Percentiles rank a stretch among this genome's conserved stretches.
phyloP scores from a whole-genome alignment of 2,888 invertebrate species.

The Lissocephala sabroskyi region DNA sequence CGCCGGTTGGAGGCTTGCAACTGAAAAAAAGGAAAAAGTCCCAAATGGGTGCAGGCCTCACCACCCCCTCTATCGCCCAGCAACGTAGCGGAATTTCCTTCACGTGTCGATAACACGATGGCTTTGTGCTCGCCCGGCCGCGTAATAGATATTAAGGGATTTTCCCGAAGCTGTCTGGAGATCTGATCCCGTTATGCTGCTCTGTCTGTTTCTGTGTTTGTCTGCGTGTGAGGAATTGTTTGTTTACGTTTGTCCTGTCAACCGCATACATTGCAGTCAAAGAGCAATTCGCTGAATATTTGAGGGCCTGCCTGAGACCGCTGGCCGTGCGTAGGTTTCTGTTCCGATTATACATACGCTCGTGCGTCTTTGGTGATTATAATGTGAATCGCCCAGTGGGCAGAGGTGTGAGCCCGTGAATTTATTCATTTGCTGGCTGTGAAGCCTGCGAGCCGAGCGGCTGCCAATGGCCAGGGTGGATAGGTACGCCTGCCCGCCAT shows the following conservation, averaged over 20 bases:
- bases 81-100: background rate
- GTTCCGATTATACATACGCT: slow-evolving; percentile 50
- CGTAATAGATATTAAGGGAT: slow-evolving; percentile 57
- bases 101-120: slow-evolving; percentile 23
- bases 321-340: slow-evolving; percentile 59
- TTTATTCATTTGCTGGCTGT: slow-evolving; percentile 59
- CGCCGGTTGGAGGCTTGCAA: slow-evolving; percentile 2
- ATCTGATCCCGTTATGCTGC: slow-evolving; percentile 27
- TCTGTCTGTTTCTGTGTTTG: slow-evolving; percentile 6
- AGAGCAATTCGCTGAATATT: background rate
- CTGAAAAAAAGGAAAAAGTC: slow-evolving; percentile 3
- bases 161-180: slow-evolving; percentile 14
- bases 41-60: background rate
- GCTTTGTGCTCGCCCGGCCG: slow-evolving; percentile 13
- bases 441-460: no score
- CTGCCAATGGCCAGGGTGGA: slow-evolving; percentile 8
- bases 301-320: slow-evolving; percentile 19
- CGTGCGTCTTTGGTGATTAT: background rate
- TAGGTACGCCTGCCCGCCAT: slow-evolving; percentile 23
- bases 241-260: slow-evolving; percentile 25
- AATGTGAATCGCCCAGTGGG: background rate
- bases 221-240: slow-evolving; percentile 23
- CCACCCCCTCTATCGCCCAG: slow-evolving; percentile 15
- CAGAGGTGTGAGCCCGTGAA: slow-evolving; percentile 56
- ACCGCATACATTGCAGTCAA: slow-evolving; percentile 8